Conservation (phyloP, 2,888 invertebrate genomes). For the Sarcophaga rosellei region DNA sequence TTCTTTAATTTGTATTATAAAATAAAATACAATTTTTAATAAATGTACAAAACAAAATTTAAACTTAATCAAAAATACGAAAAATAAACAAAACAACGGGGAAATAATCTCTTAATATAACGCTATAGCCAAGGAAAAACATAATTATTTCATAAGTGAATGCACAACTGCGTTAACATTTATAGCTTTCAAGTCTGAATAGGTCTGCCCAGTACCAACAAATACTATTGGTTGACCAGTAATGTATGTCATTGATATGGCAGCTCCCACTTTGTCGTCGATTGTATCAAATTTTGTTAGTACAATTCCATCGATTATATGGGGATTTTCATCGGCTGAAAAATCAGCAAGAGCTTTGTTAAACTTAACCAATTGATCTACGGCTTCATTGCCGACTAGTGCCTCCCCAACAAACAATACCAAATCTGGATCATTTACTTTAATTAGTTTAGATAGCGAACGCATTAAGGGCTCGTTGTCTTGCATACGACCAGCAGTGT, state of each 20-base stretch:
- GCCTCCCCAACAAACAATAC: conserved; percentile 99
- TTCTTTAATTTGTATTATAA: conserved; percentile 53
- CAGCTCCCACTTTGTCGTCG: conserved; percentile 99
- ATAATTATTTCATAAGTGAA: conserved; percentile 92
- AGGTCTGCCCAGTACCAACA: conserved; percentile 99
- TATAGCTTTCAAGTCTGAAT: conserved; percentile 97
- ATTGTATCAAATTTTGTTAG: conserved; percentile 99
- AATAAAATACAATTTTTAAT: conserved; percentile 54
- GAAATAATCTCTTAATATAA: neutral
- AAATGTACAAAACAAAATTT: conserved; percentile 59
- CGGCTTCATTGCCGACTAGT: conserved; percentile 99
- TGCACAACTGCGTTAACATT: conserved; percentile 98
- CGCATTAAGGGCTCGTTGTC: conserved; percentile 99
- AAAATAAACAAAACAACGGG: conserved; percentile 18
- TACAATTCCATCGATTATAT: conserved; percentile 99
- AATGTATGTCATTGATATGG: conserved; percentile 99
- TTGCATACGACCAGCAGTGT: conserved; percentile 99
- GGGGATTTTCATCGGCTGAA: conserved; percentile 88
- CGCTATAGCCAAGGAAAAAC: neutral
- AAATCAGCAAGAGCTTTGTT: conserved; percentile 98
- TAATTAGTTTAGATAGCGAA: conserved; percentile 97
- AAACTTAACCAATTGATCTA: conserved; percentile 99
- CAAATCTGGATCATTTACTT: conserved; percentile 98
- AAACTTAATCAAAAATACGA: conserved; percentile 20
- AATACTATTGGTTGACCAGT: conserved; percentile 98